A percentile compares a stretch with the other conserved stretches of the same genome.
Conservation (phyloP, 37 sponge, comb jelly and placozoan genomes). For the Halichondria panicea region DNA sequence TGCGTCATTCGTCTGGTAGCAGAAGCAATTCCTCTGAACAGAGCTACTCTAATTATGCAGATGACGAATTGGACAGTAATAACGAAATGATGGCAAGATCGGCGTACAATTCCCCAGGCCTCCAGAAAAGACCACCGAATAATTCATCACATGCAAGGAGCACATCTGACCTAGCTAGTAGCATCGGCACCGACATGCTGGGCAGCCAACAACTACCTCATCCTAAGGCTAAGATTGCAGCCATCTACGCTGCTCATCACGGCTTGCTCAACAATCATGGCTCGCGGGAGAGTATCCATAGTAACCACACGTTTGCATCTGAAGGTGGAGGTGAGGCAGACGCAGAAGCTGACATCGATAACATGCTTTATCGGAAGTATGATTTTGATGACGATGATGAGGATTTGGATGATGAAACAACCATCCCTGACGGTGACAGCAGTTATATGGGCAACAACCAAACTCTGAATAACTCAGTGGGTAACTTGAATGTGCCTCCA, state of each 20-base stretch:
- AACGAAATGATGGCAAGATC: background rate
- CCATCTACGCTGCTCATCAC: conserved; percentile 58
- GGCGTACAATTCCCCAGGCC: conserved; percentile 7
- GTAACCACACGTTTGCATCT: conserved; percentile 71
- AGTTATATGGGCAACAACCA: background rate
- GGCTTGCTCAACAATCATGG: conserved; percentile 29
- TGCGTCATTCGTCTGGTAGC: background rate
- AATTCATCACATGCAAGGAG: conserved; percentile 24
- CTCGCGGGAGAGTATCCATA: conserved; percentile 65
- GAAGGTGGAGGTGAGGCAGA: conserved; percentile 80
- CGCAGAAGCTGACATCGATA: conserved; percentile 55
- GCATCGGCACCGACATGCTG: conserved; percentile 52
- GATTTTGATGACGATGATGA: conserved; percentile 54
- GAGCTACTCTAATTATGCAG: conserved; percentile 6
- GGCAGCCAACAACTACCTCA: conserved; percentile 14
- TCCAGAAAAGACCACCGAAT: background rate
- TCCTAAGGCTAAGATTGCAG: conserved; percentile 44
- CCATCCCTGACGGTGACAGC: conserved; percentile 31
- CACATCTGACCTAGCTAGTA: conserved; percentile 67
- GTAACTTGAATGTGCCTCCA: background rate
- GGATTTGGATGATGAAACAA: conserved; percentile 24
- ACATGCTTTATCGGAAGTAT: conserved; percentile 48
- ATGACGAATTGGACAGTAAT: conserved; percentile 22
- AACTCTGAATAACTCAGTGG: background rate
- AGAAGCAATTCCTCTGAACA: background rate